Evolutionary conservation across 2,797 vertebrate genomes (phyloP).

Genomic region (Cottoperca gobio): DNA sequence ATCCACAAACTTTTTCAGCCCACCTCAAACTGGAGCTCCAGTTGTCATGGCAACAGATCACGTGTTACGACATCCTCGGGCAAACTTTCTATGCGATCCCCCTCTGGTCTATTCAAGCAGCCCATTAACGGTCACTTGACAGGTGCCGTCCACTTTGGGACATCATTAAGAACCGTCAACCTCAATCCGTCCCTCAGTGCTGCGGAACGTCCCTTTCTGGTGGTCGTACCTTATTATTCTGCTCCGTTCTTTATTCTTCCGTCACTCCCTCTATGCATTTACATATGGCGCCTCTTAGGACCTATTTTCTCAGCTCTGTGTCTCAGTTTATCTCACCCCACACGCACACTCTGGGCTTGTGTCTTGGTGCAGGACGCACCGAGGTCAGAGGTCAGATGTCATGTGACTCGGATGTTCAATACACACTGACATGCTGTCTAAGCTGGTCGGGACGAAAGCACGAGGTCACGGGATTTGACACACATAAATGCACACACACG

Average conservation of each 20-base stretch:
- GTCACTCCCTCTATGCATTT: neutral
- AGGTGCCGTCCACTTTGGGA: constrained; percentile 46
- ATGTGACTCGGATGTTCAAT: constrained; percentile 67
- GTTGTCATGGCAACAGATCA: constrained; percentile 73
- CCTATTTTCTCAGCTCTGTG: neutral
- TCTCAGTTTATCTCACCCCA: neutral
- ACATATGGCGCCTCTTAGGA: neutral
- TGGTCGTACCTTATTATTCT: neutral
- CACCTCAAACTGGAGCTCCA: constrained; percentile 20
- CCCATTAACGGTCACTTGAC: constrained; percentile 56
- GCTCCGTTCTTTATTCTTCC: neutral
- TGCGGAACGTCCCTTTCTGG: neutral
- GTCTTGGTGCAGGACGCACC: constrained; percentile 8
- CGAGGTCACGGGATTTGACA: constrained; percentile 50
- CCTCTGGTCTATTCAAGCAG: constrained; percentile 47
- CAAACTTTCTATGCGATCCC: constrained; percentile 59
- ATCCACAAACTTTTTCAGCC: constrained; percentile 28
- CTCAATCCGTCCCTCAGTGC: neutral
- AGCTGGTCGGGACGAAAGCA: constrained; percentile 65
- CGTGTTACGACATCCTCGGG: constrained; percentile 40
- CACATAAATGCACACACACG: constrained; percentile 18
- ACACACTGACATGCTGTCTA: constrained; percentile 58
- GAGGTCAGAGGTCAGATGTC: constrained; percentile 64
- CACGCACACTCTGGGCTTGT: neutral
- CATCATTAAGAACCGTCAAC: constrained; percentile 54